Evolutionary conservation across 2,888 invertebrate species (phyloP).

Genomic region (Andrena chrysosceles): DNA sequence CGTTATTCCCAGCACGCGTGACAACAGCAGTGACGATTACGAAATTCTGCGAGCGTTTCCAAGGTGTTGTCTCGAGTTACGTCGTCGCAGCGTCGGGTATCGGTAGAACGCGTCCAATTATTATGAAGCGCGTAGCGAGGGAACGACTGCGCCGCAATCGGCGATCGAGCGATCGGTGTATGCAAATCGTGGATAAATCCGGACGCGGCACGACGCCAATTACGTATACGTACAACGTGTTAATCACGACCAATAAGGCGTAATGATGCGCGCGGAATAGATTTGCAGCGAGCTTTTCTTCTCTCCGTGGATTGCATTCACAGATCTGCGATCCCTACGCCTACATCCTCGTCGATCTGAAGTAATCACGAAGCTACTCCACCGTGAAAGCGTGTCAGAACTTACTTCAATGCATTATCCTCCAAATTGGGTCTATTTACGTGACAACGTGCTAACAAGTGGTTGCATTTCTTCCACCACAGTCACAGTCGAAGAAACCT

Average conservation of each 20-base stretch:
- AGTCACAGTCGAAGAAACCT: no score
- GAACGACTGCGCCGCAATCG: not conserved
- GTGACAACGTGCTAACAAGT: no score
- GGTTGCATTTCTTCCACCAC: no score
- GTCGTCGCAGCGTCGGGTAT: conserved; percentile 44
- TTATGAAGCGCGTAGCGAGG: conserved; percentile 39
- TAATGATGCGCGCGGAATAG: conserved; percentile 48
- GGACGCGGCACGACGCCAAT: conserved; percentile 50
- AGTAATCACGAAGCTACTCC: no score
- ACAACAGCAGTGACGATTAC: conserved; percentile 6
- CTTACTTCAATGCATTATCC: no score
- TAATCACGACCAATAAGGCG: conserved; percentile 59
- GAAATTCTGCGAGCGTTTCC: conserved; percentile 47
- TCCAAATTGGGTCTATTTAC: no score
- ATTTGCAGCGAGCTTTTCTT: conserved; percentile 50
- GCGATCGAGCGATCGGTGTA: conserved; percentile 39
- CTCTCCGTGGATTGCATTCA: not conserved
- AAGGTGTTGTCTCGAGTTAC: conserved; percentile 31
- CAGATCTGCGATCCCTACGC: not conserved
- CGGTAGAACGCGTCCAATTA: conserved; percentile 67
- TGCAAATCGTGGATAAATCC: conserved; percentile 51
- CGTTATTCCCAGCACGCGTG: conserved; percentile 8
- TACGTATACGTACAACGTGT: conserved; percentile 59
- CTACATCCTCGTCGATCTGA: not conserved
- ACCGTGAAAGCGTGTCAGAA: no score